Evolutionary conservation across 2,113 vertebrate genomes (phyloP).

Genomic region (Daboia siamensis): DNA sequence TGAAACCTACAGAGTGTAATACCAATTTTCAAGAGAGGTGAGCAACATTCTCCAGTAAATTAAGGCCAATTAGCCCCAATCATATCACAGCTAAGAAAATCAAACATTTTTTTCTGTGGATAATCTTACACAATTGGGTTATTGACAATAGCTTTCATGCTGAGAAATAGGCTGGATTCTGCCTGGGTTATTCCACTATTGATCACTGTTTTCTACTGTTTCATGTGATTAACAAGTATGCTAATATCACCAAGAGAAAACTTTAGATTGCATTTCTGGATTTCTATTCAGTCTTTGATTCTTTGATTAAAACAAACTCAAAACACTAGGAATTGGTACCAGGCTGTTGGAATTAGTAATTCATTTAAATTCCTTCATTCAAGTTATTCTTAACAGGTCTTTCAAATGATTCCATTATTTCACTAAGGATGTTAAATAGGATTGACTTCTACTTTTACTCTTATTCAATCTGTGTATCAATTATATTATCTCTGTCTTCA

Average conservation of each 20-base stretch:
- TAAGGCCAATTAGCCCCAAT: background rate
- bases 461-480: background rate
- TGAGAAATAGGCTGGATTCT: background rate
- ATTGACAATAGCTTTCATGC: background rate
- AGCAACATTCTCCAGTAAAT: background rate
- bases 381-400: background rate
- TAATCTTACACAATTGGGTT: background rate
- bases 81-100: background rate
- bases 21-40: background rate
- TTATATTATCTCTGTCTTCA: background rate
- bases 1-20: background rate
- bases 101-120: background rate
- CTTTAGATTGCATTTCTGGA: background rate
- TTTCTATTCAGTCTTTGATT: background rate
- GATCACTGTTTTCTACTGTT: background rate
- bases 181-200: background rate
- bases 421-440: background rate
- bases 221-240: background rate
- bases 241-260: background rate
- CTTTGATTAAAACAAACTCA: background rate
- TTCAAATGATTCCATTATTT: background rate
- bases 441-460: background rate
- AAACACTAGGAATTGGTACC: background rate
- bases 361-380: background rate
- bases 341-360: background rate